Conservation (phyloP, 2,797 vertebrate genomes). For the Lithobates pipiens region DNA sequence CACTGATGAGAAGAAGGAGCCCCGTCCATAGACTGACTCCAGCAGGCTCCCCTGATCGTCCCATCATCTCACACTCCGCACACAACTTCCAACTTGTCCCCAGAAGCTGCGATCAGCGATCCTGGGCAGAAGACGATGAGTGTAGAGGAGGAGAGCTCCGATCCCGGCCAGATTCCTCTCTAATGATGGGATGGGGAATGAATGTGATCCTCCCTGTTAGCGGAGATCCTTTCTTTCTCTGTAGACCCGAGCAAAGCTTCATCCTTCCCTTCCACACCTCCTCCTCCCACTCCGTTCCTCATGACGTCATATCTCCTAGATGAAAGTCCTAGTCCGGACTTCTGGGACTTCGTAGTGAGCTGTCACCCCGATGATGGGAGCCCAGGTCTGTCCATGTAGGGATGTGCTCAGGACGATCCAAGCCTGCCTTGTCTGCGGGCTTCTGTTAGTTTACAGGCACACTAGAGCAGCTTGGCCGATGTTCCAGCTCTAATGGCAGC, state of each 20-base stretch:
- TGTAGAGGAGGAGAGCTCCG: not conserved
- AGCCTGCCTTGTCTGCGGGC: conserved; percentile 28
- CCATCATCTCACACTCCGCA: conserved; percentile 13
- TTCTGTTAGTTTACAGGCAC: conserved; percentile 12
- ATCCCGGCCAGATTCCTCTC: not conserved
- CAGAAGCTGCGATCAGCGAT: not conserved
- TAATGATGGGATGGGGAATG: conserved; percentile 18
- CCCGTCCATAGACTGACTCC: conserved; percentile 34
- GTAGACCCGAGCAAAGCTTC: not conserved
- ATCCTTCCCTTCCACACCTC: conserved; percentile 52
- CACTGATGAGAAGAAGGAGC: conserved; percentile 61
- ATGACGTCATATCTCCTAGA: conserved; percentile 56
- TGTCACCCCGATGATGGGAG: not conserved
- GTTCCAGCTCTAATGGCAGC: not conserved
- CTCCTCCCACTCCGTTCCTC: conserved; percentile 54
- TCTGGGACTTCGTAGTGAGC: conserved; percentile 10
- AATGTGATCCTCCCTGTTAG: not conserved
- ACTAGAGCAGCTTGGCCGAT: not conserved
- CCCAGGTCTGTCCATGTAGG: conserved; percentile 44
- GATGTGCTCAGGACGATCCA: conserved; percentile 17
- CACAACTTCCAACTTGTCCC: not conserved
- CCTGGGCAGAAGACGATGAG: not conserved
- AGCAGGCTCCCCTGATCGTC: not conserved
- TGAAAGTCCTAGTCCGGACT: conserved; percentile 18
- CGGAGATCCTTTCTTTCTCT: not conserved